Percentiles rank a stretch among this genome's conserved stretches.
Conservation (phyloP, 2,113 vertebrate species). For the Nycticryphes semicollaris region DNA sequence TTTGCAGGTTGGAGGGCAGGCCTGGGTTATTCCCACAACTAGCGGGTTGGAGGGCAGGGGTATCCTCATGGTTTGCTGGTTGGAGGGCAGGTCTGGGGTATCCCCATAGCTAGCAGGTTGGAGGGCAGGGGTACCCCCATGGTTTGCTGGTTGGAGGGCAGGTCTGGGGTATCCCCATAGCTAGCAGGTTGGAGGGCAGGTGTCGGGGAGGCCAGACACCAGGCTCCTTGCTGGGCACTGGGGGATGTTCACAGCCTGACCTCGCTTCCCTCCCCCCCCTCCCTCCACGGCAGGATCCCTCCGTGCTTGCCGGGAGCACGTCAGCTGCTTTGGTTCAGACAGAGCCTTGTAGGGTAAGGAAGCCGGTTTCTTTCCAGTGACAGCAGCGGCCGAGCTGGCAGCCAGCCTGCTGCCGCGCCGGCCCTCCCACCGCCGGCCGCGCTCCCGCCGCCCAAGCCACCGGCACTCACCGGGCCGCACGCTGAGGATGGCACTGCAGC, state of each 20-base stretch:
- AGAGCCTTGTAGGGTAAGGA: constrained; percentile 80
- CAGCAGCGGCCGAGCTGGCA: constrained; percentile 40
- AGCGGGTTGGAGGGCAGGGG: not conserved
- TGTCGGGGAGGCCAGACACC: too few relatives aligned
- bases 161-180: not conserved
- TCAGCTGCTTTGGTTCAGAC: constrained; percentile 70
- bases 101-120: not conserved
- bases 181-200: not conserved
- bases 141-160: not conserved
- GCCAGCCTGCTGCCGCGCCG: not conserved
- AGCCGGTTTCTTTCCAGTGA: constrained; percentile 55
- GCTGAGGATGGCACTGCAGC: constrained; percentile 83
- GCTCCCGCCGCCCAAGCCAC: not conserved
- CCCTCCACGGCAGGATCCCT: not conserved
- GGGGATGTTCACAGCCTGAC: not conserved
- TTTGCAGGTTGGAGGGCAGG: not conserved
- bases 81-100: not conserved
- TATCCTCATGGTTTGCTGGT: not conserved
- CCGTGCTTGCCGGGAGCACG: not conserved
- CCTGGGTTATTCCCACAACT: not conserved
- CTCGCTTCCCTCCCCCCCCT: not conserved
- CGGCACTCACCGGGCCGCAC: constrained; percentile 84
- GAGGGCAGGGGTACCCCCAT: not conserved
- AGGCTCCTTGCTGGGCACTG: not conserved
- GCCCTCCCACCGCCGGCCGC: not conserved